Base-by-base conservation (phyloP, 1,140 invertebrate genomes). In the Conus ventricosus region DNA sequence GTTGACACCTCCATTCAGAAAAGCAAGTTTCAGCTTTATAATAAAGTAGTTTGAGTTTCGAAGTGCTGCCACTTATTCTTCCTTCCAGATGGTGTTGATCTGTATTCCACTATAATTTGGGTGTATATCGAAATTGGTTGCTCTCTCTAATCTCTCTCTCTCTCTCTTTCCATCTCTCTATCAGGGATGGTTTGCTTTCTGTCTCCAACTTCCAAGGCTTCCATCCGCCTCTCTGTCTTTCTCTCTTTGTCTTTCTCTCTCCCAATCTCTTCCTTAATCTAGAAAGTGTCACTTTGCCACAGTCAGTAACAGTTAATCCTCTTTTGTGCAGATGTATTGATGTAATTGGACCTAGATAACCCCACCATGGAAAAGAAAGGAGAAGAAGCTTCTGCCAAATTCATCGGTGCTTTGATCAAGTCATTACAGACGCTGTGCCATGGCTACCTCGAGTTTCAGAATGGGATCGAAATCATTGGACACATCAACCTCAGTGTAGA, bases 401-500 rank as follows among this genome's bases (percentile, higher is more conserved):
- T 91, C 71, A 89, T 91, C 54, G 63, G 81, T 55, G 89, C 90
- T 27, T 75, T 91, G 39, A 89, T 91, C 51, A 90, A 91, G 71
- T 88, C 89, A 39, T 75, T 91, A 20, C 90, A 91, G 81, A 88
- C 89, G 23, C 75, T 91, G 27, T 91, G 90, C 84, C 90, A 91
- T 85, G 90, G 90, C 75, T 90, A 90, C 89, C 86, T 91, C 54
- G 90, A 91, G 25, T 91, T 91, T 54, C 84, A 90, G 60, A 84
- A 89, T 80, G 89, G 88, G 60, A 87, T 91, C 80, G 90, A 91
- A 84, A 90, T 91, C n/a, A 91, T 91, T 76, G 90, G 90, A 13
- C 89, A 91, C 85, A 80, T 91, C 17, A 90, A 91, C 87, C 76
- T 91, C 51, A 91, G 89, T 83, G 88, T 91, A 76, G 90, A 91